Percentiles rank a stretch among this genome's conserved stretches.
Evolutionary conservation across 2,113 vertebrate species (phyloP).

Genomic region (Pimephales promelas): DNA sequence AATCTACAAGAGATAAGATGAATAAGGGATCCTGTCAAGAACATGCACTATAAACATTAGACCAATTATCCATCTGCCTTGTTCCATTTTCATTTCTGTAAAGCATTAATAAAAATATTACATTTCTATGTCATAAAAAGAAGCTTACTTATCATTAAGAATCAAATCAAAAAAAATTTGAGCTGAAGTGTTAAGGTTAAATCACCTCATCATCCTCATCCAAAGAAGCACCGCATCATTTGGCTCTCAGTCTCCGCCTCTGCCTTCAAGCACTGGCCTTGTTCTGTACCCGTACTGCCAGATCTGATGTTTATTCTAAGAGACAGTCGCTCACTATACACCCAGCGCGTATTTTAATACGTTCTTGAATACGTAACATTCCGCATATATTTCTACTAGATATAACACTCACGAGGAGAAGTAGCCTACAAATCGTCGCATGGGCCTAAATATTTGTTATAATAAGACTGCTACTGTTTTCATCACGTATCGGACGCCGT

Average conservation of each 20-base stretch:
- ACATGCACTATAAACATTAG: not conserved
- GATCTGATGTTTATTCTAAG: conserved; percentile 12
- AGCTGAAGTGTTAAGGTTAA: not conserved
- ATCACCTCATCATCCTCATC: not conserved
- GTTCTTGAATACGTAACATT: not conserved
- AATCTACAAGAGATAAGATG: not conserved
- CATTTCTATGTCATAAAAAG: not conserved
- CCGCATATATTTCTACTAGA: not conserved
- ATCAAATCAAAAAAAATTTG: no score
- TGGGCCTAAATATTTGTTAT: not conserved
- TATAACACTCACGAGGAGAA: not conserved
- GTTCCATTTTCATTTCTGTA: not conserved
- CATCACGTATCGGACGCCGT: not conserved
- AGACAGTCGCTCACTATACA: not conserved
- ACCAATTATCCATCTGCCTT: not conserved
- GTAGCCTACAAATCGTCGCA: not conserved
- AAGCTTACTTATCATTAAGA: no score
- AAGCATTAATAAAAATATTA: not conserved
- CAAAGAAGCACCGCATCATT: conserved; percentile 2
- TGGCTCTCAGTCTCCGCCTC: conserved; percentile 10
- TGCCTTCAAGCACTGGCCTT: not conserved
- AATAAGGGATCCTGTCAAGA: not conserved
- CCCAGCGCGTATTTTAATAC: not conserved
- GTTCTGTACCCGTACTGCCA: conserved; percentile 3
- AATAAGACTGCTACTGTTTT: not conserved